These are phyloP conservation scores for Heteropelma amictum DNA, from an alignment of 2,888 invertebrate species.

Conservation along the genomic window DNA sequence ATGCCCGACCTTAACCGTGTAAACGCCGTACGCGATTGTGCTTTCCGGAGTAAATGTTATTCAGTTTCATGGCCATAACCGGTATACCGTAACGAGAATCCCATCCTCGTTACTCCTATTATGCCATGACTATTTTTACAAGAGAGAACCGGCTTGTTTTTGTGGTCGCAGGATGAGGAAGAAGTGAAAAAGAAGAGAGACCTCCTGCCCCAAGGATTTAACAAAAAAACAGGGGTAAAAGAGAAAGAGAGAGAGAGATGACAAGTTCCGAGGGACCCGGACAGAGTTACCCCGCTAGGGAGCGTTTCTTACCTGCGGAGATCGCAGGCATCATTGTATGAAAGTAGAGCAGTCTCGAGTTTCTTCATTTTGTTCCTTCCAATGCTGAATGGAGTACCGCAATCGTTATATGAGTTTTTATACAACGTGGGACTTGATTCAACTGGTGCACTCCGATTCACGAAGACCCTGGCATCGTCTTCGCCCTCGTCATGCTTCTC, in stretches of 20 bases:
- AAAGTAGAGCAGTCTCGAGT: conserved; percentile 70
- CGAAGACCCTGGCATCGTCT: conserved; percentile 2
- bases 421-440: conserved; percentile 20
- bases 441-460: conserved; percentile 24
- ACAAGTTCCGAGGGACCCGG: conserved; percentile 31
- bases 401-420: conserved; percentile 57
- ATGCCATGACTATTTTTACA: conserved; percentile 70
- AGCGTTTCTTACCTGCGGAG: conserved; percentile 62
- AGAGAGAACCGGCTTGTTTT: conserved; percentile 57
- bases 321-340: conserved; percentile 64
- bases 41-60: conserved; percentile 35
- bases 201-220: neutral
- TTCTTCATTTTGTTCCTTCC: conserved; percentile 67
- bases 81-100: conserved; percentile 64
- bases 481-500: conserved; percentile 2
- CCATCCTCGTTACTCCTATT: conserved; percentile 67
- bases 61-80: conserved; percentile 51
- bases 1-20: conserved; percentile 7
- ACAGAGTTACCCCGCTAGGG: conserved; percentile 10
- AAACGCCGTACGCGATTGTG: conserved; percentile 20
- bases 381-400: conserved; percentile 66
- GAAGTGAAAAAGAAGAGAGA: conserved; percentile 17
- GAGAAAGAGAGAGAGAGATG: conserved; percentile 31
- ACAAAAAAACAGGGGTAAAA: neutral
- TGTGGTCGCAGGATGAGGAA: conserved; percentile 33